Evolutionary conservation across 2,113 vertebrate species (phyloP), one percentile per base, ranked within the genome.

Genomic region (Aphelocoma coerulescens): DNA sequence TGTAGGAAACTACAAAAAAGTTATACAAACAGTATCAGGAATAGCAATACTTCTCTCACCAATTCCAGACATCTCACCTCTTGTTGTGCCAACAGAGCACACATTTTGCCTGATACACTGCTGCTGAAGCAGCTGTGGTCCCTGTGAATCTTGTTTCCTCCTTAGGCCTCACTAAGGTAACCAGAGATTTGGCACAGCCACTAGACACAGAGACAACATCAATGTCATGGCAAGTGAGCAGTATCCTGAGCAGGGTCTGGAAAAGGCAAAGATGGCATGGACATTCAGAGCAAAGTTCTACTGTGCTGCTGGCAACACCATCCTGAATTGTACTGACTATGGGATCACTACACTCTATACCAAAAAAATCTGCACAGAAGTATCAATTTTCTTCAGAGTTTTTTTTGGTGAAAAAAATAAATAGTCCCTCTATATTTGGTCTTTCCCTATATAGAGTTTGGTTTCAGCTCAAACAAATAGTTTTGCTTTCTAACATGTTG

Each of bases 181-280:
- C n/a, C 8, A 33, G 51, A 26, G 26, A 58, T 46, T 55, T 76
- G 37, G 46, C 51, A 82, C 11, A 79, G 33, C 4, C 2, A 1
- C 10, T 24, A 41, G 67, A 16, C 27, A 41, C 9, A 24, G 32
- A 48, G 5, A 11, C 20, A 61, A 9, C 30, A 69, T 46, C 67
- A 28, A 21, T 27, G 11, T 77, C 2, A 1, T 30, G 46, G 54
- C 35, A 76, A 57, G 9, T 1, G 1, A 87, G 10, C 1, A 1
- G 10, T 46, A 22, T 39, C 27, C 24, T 55, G 30, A 61, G 37
- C 1, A 2, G 2, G 1, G 2, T 77, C 35, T 63, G 46, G 17
- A 51, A 69, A 78, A 67, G 13, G 8, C 35, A 68, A 82, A 61
- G 33, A 49, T 4, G 3, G 33, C 23, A n/a, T 7, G 14, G 32